Percentiles rank a stretch among this genome's conserved stretches.
Conservation (phyloP, 1,140 invertebrate genomes). For the Myzus persicae region DNA sequence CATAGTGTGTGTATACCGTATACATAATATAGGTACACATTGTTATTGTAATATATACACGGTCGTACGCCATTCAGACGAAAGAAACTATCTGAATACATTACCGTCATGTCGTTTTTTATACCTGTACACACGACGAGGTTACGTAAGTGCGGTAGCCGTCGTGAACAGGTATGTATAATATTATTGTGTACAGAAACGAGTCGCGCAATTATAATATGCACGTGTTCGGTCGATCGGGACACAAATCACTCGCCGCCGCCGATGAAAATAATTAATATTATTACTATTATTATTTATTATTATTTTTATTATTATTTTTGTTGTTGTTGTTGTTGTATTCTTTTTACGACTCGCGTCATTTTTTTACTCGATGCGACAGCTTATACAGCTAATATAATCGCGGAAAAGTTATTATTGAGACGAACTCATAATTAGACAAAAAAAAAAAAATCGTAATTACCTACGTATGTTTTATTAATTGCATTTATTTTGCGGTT, state of each 20-base stretch:
- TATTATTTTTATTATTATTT: not conserved
- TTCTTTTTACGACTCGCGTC: not conserved
- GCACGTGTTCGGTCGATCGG: not conserved
- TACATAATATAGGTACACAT: not conserved
- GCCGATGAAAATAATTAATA: not conserved
- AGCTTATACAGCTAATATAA: not conserved
- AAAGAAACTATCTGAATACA: conserved; percentile 12
- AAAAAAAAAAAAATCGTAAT: not conserved
- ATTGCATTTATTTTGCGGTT: not conserved
- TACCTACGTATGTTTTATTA: not conserved
- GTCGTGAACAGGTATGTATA: not conserved
- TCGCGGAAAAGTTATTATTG: not conserved
- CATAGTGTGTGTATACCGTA: not conserved
- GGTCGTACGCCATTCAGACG: not conserved
- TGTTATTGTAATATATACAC: conserved; percentile 10
- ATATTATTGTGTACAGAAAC: not conserved
- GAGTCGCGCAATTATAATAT: conserved; percentile 27
- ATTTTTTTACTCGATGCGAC: not conserved
- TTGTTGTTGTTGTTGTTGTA: not conserved
- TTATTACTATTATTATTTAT: conserved; percentile 8
- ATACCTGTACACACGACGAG: not conserved
- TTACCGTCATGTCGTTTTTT: conserved; percentile 13
- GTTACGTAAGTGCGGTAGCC: conserved; percentile 23
- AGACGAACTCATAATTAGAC: not conserved
- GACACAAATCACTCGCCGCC: not conserved